Evolutionary conservation across 2,113 vertebrate species (phyloP), one percentile per base, ranked within the genome.

Genomic region (Embiotoca jacksoni): DNA sequence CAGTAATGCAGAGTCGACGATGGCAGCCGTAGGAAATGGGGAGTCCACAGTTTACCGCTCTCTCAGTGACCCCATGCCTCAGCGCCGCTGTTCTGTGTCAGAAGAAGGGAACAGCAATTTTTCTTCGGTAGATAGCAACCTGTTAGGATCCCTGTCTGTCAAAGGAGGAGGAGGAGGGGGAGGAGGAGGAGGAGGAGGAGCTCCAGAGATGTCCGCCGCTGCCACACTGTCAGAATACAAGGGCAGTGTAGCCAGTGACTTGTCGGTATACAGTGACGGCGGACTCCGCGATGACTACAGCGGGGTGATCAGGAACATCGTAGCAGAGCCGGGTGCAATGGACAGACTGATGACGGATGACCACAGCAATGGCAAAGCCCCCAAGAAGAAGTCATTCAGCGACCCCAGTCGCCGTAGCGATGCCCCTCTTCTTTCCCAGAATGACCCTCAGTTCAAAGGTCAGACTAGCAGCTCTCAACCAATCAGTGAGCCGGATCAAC

Each of bases 311-410:
- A 94, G 94, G 86, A 98, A 96, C 88, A 98, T 99, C 0, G 96
- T 99, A 36, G 96, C 96, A 70, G 96, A 97, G 67, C 97, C 98
- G 0, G 96, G 96, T 0, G 95, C 96, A 62, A 95, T 98, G 95
- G 96, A 96, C 86, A 93, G 94, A 77, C 92, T 97, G 33, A 92
- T 94, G 1, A 58, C 79, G 1, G 98, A 98, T 0, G 97, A 98
- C 72, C 96, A 97, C 31, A 89, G 86, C 63, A 96, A 96, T 0
- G 95, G 96, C 35, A 99, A 99, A 93, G 94, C 94, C 60, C 95
- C 96, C 59, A 99, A 98, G 93, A 99, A 99, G 93, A 99, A 99
- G 85, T 99, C 98, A 0, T 94, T 99, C 86, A 99, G 98, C 0
- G 98, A 99, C 79, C 98, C 98, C n/a, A 99, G 98, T 91, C 96